Percentiles rank a stretch among this genome's conserved stretches.
Evolutionary conservation across 2,888 invertebrate species (phyloP).

Genomic region (Entomobrya multifasciata): DNA sequence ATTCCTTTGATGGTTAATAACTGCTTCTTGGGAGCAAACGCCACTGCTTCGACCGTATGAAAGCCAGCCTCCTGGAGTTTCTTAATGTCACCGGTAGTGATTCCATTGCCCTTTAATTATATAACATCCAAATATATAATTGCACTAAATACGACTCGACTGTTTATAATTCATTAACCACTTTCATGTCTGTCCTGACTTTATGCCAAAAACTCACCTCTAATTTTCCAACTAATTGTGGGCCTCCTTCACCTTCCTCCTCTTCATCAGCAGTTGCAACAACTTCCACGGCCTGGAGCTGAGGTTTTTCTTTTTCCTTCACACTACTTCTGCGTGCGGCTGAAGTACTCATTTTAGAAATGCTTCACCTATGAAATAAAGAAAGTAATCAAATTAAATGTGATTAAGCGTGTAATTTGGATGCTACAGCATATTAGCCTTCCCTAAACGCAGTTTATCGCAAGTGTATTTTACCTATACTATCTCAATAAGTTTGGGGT

Average conservation of each 20-base stretch:
- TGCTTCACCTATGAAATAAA: too few relatives aligned
- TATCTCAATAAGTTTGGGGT: too few relatives aligned
- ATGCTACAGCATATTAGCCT: too few relatives aligned
- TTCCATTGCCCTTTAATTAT: conserved; percentile 90
- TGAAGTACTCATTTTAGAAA: conserved; percentile 9
- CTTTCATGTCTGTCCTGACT: too few relatives aligned
- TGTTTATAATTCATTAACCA: too few relatives aligned
- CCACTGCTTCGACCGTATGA: conserved; percentile 96
- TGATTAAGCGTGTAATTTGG: too few relatives aligned
- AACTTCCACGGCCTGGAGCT: neutral
- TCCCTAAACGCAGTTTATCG: too few relatives aligned
- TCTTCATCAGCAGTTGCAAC: conserved; percentile 81
- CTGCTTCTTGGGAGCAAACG: conserved; percentile 96
- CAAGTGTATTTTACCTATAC: too few relatives aligned
- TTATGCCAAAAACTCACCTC: conserved; percentile 84
- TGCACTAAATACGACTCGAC: too few relatives aligned
- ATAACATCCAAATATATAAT: neutral
- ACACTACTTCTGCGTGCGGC: conserved; percentile 44
- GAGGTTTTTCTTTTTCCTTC: conserved; percentile 48
- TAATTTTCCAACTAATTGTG: conserved; percentile 86
- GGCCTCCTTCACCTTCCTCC: conserved; percentile 88
- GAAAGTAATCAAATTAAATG: too few relatives aligned
- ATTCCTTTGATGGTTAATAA: conserved; percentile 95
- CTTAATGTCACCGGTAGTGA: conserved; percentile 93
- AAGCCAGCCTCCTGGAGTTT: conserved; percentile 96